Evolutionary conservation across 2,888 invertebrate genomes (phyloP).

Genomic region (Diabrotica balteata): DNA sequence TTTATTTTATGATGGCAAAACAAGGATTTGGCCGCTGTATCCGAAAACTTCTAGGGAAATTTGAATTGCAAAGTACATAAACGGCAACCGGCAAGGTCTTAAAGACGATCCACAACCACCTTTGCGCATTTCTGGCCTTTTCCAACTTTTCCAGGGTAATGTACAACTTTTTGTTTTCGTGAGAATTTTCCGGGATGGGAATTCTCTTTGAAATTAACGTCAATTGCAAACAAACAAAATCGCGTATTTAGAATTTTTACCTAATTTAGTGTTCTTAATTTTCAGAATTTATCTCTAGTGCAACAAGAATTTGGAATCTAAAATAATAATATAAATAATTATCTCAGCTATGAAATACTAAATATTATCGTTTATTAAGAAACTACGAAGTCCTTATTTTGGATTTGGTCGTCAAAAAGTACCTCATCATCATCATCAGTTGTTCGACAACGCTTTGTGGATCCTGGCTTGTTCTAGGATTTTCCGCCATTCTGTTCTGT

Average conservation of each 20-base stretch:
- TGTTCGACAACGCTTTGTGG: no score
- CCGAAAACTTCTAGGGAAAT: conserved; percentile 27
- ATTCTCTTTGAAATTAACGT: conserved; percentile 20
- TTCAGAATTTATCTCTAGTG: no score
- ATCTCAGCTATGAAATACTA: no score
- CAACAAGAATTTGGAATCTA: no score
- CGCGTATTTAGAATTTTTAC: background rate
- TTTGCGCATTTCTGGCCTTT: conserved; percentile 13
- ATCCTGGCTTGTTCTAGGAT: no score
- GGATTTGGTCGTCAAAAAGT: no score
- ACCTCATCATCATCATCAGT: no score
- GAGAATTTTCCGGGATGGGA: conserved; percentile 13
- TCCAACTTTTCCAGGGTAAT: conserved; percentile 15
- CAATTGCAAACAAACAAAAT: conserved; percentile 8
- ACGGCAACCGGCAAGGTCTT: conserved; percentile 21
- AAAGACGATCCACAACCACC: conserved; percentile 29
- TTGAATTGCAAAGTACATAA: conserved; percentile 36
- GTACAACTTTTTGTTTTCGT: conserved; percentile 11
- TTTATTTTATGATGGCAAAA: conserved; percentile 52
- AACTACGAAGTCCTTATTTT: no score
- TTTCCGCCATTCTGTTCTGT: no score
- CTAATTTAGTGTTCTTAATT: no score
- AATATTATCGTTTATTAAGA: no score
- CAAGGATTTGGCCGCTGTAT: conserved; percentile 37
- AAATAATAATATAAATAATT: no score